Percentiles rank a stretch among this genome's conserved stretches.
Conservation (phyloP, 2,797 vertebrate genomes). For the Neosilurus mollespiculum region DNA sequence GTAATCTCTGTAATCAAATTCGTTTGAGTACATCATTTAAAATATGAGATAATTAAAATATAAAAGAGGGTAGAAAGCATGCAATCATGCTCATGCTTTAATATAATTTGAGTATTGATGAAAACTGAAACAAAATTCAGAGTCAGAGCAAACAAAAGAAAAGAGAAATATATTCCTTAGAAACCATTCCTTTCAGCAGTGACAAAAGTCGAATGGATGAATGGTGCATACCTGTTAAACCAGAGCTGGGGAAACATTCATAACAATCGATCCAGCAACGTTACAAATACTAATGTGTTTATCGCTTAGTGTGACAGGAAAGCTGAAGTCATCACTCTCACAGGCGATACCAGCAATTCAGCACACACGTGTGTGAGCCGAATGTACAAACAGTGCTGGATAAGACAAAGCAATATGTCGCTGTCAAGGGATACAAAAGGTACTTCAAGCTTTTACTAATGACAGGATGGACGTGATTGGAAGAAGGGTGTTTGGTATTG, state of each 20-base stretch:
- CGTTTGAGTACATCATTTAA: not conserved
- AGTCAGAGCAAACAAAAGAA: not conserved
- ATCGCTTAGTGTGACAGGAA: slow-evolving; percentile 63
- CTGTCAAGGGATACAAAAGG: slow-evolving; percentile 62
- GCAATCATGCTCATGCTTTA: not conserved
- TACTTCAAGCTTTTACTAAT: slow-evolving; percentile 62
- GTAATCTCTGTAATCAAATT: too few relatives aligned
- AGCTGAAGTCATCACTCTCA: slow-evolving; percentile 59
- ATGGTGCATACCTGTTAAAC: slow-evolving; percentile 29
- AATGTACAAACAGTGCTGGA: slow-evolving; percentile 67
- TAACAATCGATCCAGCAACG: slow-evolving; percentile 45
- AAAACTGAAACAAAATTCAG: slow-evolving; percentile 2
- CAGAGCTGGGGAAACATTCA: slow-evolving; percentile 48
- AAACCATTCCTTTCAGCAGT: slow-evolving; percentile 3
- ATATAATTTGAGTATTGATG: not conserved
- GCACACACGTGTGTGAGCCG: slow-evolving; percentile 55
- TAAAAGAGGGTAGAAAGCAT: not conserved
- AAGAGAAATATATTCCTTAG: not conserved
- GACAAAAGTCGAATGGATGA: not conserved
- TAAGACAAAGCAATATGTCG: slow-evolving; percentile 66
- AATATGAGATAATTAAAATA: not conserved
- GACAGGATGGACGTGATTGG: slow-evolving; percentile 56
- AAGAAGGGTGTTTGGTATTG: slow-evolving; percentile 51
- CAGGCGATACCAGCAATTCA: slow-evolving; percentile 36
- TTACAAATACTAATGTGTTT: slow-evolving; percentile 60